Percentiles rank a stretch among this genome's conserved stretches.
Evolutionary conservation across 2,888 invertebrate species (phyloP).

Genomic region (Pseudococcus jackbeardsleyi): DNA sequence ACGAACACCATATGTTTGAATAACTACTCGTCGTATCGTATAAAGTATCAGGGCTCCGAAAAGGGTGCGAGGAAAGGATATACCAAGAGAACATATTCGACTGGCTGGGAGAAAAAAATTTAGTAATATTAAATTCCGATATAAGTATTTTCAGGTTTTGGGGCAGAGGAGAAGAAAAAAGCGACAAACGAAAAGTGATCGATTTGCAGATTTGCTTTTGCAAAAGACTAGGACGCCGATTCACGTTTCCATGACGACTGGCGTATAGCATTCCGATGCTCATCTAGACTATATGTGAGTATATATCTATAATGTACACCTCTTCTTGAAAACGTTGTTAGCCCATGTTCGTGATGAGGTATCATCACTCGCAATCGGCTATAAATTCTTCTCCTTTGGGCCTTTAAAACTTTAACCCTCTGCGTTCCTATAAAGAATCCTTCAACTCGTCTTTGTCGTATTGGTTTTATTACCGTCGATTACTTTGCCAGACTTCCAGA

Average conservation of each 20-base stretch:
- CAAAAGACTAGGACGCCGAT: conserved; percentile 55
- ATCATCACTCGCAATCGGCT: conserved; percentile 59
- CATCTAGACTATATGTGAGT: conserved; percentile 48
- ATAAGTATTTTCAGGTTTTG: conserved; percentile 6
- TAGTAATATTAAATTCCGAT: conserved; percentile 51
- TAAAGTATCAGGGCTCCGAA: neutral
- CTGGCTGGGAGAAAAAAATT: conserved; percentile 15
- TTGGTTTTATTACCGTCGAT: conserved; percentile 54
- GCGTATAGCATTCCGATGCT: conserved; percentile 29
- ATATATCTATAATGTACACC: conserved; percentile 42
- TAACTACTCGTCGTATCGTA: conserved; percentile 2
- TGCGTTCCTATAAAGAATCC: conserved; percentile 17
- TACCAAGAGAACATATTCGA: conserved; percentile 1
- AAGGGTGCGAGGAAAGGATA: neutral
- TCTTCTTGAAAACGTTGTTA: conserved; percentile 42
- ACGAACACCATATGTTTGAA: conserved; percentile 45
- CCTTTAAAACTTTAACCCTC: conserved; percentile 55
- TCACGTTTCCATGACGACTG: conserved; percentile 60
- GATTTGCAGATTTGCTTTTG: conserved; percentile 59
- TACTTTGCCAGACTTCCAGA: conserved; percentile 36
- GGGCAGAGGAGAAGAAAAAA: neutral
- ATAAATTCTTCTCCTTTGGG: conserved; percentile 55
- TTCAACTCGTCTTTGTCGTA: conserved; percentile 31
- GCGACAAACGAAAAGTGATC: conserved; percentile 58
- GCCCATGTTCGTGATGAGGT: conserved; percentile 58